These are phyloP conservation scores for Microcebus ravelobensis DNA, from an alignment of 2,113 vertebrate species.

Conservation along the genomic window DNA sequence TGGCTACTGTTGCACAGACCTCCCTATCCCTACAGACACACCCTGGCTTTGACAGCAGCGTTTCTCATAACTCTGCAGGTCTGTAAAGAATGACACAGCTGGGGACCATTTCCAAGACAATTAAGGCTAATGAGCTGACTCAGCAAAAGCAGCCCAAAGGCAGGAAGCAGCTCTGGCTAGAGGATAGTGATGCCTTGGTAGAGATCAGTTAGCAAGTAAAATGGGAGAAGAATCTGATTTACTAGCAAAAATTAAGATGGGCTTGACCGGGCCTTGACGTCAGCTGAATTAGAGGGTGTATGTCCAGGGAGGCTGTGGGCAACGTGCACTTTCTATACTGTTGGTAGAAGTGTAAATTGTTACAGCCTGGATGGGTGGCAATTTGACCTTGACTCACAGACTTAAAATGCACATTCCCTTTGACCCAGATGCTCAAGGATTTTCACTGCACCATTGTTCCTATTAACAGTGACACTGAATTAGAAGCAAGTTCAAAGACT, in stretches of 20 bases:
- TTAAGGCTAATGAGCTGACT: constrained; percentile 77
- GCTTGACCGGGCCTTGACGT: neutral
- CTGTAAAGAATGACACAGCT: constrained; percentile 69
- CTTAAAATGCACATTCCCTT: neutral
- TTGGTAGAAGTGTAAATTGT: neutral
- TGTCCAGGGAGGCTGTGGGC: neutral
- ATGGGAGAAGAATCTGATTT: neutral
- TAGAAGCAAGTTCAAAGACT: constrained; percentile 17
- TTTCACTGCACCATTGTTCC: neutral
- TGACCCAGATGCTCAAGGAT: neutral
- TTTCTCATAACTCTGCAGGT: constrained; percentile 54
- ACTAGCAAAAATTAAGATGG: neutral
- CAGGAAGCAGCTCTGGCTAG: constrained; percentile 57
- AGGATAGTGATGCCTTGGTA: neutral
- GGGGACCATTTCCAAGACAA: constrained; percentile 74
- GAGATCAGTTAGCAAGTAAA: constrained; percentile 29
- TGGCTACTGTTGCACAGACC: neutral
- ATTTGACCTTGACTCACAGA: neutral
- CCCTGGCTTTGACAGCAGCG: constrained; percentile 44
- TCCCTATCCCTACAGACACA: neutral
- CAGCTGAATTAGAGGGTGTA: neutral
- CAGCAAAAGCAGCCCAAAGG: constrained; percentile 44
- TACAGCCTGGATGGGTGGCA: neutral
- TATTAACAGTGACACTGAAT: neutral
- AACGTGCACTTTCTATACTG: neutral